Percentiles rank a stretch among this genome's conserved stretches.
Conservation (phyloP, 2,888 invertebrate genomes). For the Rapana venosa region DNA sequence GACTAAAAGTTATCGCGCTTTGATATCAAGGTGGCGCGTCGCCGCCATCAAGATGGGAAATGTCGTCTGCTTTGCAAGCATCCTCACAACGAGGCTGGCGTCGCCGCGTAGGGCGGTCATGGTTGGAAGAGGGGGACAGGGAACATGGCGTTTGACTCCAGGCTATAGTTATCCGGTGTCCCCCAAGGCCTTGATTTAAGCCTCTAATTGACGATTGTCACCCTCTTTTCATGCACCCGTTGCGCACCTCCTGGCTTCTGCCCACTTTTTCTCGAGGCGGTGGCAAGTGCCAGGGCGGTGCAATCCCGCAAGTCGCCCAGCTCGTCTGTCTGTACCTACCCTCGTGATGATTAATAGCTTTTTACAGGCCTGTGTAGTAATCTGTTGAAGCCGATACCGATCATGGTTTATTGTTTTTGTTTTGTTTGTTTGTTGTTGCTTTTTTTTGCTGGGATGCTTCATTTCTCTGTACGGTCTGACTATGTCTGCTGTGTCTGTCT, state of each 20-base stretch:
- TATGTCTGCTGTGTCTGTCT: too few relatives aligned
- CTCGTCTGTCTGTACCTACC: neutral
- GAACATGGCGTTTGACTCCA: conserved; percentile 10
- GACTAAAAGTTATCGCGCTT: conserved; percentile 5
- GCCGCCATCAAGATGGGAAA: neutral
- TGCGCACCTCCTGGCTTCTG: neutral
- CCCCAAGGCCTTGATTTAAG: neutral
- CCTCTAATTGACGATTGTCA: conserved; percentile 6
- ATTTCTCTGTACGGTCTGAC: too few relatives aligned
- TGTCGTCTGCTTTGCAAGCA: neutral
- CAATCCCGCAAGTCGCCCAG: neutral
- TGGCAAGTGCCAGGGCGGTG: neutral
- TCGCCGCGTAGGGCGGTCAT: neutral
- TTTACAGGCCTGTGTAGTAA: neutral
- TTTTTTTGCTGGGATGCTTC: too few relatives aligned
- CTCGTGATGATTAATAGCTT: neutral
- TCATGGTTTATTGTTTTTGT: neutral
- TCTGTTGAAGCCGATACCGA: neutral
- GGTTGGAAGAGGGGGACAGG: neutral
- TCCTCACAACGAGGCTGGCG: neutral
- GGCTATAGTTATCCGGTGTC: conserved; percentile 10
- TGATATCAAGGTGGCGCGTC: conserved; percentile 17
- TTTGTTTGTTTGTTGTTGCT: neutral
- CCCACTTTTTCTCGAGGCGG: neutral
- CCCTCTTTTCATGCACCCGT: conserved; percentile 7